Conservation (phyloP, 2,113 vertebrate species). For the Nerophis lumbriciformis region DNA sequence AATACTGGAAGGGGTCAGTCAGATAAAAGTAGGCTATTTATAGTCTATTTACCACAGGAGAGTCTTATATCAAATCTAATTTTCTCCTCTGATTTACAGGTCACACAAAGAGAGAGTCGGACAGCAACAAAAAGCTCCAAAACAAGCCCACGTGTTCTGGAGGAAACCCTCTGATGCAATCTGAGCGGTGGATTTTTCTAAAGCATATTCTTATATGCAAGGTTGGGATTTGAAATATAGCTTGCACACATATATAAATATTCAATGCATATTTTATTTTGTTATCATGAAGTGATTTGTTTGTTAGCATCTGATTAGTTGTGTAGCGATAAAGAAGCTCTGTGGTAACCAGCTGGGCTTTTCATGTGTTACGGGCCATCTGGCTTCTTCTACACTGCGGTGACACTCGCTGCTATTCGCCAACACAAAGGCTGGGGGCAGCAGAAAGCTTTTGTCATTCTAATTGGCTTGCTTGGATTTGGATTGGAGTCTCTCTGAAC, state of each 20-base stretch:
- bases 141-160: constrained; percentile 28
- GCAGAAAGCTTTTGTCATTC: constrained; percentile 56
- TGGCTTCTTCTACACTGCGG: constrained; percentile 40
- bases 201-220: background rate
- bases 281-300: constrained; percentile 37
- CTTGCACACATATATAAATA: constrained; percentile 10
- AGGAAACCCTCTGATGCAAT: constrained; percentile 25
- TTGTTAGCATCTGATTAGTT: constrained; percentile 48
- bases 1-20: constrained; percentile 67
- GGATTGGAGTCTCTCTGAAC: constrained; percentile 16
- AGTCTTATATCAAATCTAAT: background rate
- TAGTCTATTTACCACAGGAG: background rate
- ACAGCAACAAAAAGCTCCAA: constrained; percentile 36
- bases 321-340: constrained; percentile 33
- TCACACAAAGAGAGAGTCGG: constrained; percentile 42
- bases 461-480: constrained; percentile 38
- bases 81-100: constrained; percentile 35
- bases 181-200: background rate
- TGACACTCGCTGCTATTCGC: constrained; percentile 51
- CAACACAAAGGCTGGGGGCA: constrained; percentile 58
- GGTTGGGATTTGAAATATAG: constrained; percentile 5
- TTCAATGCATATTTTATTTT: constrained; percentile 30
- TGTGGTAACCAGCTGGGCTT: constrained; percentile 59
- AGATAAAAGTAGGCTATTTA: background rate
- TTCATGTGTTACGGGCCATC: constrained; percentile 58